phyloP scores from a whole-genome alignment of 2,888 invertebrate species.

The Galerucella pusilla region DNA sequence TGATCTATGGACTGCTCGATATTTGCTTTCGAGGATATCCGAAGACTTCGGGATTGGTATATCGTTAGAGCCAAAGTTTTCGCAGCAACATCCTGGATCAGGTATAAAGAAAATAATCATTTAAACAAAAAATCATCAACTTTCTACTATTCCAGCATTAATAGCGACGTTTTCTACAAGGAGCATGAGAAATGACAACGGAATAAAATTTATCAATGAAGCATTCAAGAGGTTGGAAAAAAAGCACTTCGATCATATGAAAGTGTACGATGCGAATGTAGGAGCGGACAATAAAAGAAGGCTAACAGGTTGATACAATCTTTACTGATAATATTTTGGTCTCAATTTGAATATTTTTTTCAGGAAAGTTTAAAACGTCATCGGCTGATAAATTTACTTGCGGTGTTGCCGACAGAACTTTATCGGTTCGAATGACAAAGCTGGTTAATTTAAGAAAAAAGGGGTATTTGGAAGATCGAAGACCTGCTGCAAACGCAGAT shows the following conservation, averaged over 20 bases:
- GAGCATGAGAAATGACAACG: constrained; percentile 80
- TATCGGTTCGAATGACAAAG: constrained; percentile 92
- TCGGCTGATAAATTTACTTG: constrained; percentile 90
- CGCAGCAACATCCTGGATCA: constrained; percentile 69
- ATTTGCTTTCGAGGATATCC: constrained; percentile 70
- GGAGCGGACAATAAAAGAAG: constrained; percentile 95
- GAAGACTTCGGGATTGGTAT: constrained; percentile 72
- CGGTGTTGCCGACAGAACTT: constrained; percentile 91
- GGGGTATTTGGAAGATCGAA: constrained; percentile 93
- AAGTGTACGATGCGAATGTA: constrained; percentile 92
- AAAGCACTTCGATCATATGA: constrained; percentile 90
- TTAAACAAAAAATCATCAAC: background rate
- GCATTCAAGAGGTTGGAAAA: constrained; percentile 94
- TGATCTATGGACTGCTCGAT: constrained; percentile 73
- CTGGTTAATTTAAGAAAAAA: constrained; percentile 87
- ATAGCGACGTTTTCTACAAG: constrained; percentile 93
- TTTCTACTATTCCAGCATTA: constrained; percentile 63
- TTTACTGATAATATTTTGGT: too few relatives aligned
- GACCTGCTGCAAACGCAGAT: constrained; percentile 92
- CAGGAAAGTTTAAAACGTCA: constrained; percentile 85
- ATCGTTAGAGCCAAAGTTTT: constrained; percentile 69
- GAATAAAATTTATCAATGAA: constrained; percentile 76
- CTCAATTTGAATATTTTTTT: background rate
- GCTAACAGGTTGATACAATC: constrained; percentile 75
- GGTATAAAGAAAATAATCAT: constrained; percentile 64